Evolutionary conservation across 2,113 vertebrate genomes (phyloP), one percentile per base, ranked within the genome.

Genomic region (Rhea americana): DNA sequence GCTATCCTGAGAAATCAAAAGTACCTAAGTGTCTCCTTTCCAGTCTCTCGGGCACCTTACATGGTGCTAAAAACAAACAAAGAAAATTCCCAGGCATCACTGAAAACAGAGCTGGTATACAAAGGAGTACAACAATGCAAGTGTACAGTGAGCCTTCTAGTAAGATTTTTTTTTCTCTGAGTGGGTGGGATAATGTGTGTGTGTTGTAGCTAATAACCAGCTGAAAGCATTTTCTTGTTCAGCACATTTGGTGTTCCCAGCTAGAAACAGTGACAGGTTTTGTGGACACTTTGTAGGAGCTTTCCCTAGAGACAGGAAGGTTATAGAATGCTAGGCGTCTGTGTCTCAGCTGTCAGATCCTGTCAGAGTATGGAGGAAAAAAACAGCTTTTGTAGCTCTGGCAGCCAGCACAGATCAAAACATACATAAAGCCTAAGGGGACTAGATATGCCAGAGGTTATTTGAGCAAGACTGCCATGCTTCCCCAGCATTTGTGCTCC

Each of bases 381-480:
- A 75, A 66, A 5, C 24, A 77, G 76, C 11, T 86, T 88, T 71
- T 83, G 56, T 35, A 81, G 47, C 32, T 32, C 39, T 72, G 65
- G 83, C 43, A 78, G 76, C 18, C n/a, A 83, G 51, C 26, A 56
- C 30, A 82, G 37, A 77, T 72, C 15, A 41, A 80, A 77, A 67
- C 28, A 65, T 12, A 59, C 16, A 71, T 26, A 80, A 77, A 74
- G 32, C 47, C 82, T 43, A 87, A 61, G 20, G 67, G 39, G n/a
- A 68, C 67, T 39, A n/a, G 47, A 85, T 19, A n/a, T 71, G 59
- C 32, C 85, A 82, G 63, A 89, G 85, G 59, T 91, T 80, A 85
- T 32, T 45, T 85, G 24, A 91, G 55, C 65, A 61, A 3, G 3
- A 93, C 35, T 35, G 63, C 61, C 51, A 45, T 41, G 37, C 37